Conservation (phyloP, 2,797 vertebrate genomes). For the Hephaestus fuliginosus region DNA sequence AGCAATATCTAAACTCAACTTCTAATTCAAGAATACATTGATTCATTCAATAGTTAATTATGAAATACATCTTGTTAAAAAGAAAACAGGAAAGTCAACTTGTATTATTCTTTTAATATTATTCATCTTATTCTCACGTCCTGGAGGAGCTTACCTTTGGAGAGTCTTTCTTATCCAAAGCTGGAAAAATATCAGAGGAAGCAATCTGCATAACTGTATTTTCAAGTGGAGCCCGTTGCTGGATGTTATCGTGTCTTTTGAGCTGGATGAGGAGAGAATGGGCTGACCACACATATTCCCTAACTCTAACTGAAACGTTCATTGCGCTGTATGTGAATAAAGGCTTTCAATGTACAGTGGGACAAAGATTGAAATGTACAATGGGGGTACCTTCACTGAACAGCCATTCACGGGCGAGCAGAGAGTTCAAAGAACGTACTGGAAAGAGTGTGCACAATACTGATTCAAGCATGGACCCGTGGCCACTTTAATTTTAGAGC, state of each 20-base stretch:
- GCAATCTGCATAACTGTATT: constrained; percentile 75
- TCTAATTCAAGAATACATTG: not conserved
- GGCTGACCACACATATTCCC: constrained; percentile 83
- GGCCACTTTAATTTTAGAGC: constrained; percentile 40
- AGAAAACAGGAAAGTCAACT: not conserved
- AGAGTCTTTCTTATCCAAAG: constrained; percentile 67
- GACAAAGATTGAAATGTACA: constrained; percentile 85
- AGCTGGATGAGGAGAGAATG: constrained; percentile 70
- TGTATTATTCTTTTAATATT: not conserved
- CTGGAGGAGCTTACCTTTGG: constrained; percentile 68
- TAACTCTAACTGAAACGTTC: constrained; percentile 77
- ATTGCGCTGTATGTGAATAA: constrained; percentile 83
- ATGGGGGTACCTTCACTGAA: constrained; percentile 80
- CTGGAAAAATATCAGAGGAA: constrained; percentile 63
- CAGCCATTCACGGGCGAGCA: constrained; percentile 72
- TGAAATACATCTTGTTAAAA: not conserved
- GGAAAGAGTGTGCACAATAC: constrained; percentile 70
- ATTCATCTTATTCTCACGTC: not conserved
- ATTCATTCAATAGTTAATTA: not conserved
- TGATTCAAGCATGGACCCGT: constrained; percentile 39
- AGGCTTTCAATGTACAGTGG: constrained; percentile 83
- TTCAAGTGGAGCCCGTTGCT: constrained; percentile 62
- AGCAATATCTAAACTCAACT: not conserved
- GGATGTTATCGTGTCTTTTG: constrained; percentile 68
- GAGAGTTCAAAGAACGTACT: constrained; percentile 78